A percentile compares a stretch with the other conserved stretches of the same genome.
Conservation (phyloP, 2,797 vertebrate species). For the Pogonophryne albipinna region DNA sequence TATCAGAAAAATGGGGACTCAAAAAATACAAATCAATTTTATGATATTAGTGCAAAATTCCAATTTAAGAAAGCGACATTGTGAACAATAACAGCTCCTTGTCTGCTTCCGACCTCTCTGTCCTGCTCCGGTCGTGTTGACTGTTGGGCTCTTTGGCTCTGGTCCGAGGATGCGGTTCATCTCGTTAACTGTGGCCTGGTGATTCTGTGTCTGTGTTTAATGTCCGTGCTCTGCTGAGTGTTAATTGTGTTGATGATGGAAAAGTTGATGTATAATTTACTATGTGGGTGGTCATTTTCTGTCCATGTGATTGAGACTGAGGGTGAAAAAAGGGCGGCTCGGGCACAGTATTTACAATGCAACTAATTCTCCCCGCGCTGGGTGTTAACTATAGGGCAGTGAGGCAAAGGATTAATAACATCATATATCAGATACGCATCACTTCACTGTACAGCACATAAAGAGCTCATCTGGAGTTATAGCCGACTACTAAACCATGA, state of each 20-base stretch:
- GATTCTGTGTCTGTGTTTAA: slow-evolving; percentile 35
- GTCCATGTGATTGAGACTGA: background rate
- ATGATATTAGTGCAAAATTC: background rate
- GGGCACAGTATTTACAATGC: background rate
- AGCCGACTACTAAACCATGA: slow-evolving; percentile 42
- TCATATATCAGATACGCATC: slow-evolving; percentile 56
- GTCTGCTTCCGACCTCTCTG: slow-evolving; percentile 16
- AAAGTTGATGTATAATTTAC: slow-evolving; percentile 1
- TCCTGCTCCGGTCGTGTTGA: slow-evolving; percentile 23
- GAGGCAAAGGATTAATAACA: slow-evolving; percentile 35
- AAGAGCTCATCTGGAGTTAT: slow-evolving; percentile 69
- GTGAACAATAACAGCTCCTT: background rate
- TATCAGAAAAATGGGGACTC: background rate
- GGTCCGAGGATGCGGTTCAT: slow-evolving; percentile 36
- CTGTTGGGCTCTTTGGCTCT: slow-evolving; percentile 33
- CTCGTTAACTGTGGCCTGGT: slow-evolving; percentile 42
- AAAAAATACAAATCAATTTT: no score
- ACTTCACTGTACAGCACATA: slow-evolving; percentile 40
- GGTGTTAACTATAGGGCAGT: slow-evolving; percentile 14
- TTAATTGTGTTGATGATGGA: slow-evolving; percentile 55
- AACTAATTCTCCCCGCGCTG: background rate
- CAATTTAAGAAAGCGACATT: background rate
- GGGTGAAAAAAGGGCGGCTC: background rate
- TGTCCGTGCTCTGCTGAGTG: slow-evolving; percentile 11
- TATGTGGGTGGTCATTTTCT: background rate